Evolutionary conservation across 1,140 invertebrate species (phyloP), one percentile per base, ranked within the genome.

Genomic region (Venustaconcha ellipsiformis): DNA sequence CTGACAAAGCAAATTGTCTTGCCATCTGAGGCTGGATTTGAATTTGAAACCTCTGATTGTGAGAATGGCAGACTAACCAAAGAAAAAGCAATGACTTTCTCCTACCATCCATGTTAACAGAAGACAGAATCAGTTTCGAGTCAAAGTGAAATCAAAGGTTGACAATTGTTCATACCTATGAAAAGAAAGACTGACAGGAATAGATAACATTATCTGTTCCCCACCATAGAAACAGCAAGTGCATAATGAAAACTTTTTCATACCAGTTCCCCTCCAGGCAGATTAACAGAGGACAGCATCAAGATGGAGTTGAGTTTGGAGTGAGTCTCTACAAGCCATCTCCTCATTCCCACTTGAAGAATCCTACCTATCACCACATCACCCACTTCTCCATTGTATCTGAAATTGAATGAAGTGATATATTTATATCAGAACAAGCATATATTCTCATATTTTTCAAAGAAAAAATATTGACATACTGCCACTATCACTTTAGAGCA

Each of bases 351-450:
- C n/a, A 91, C 87, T 89, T 99, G 96, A 0, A 95, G 93, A 20
- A 99, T 95, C 74, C 98, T 92, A 0, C 97, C 98, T 60, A 99
- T 95, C 58, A 99, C 93, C 20, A 99, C 96, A 92, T 99, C 98
- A 1, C 98, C 98, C 74, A 99, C 95, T 91, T 99, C 97, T 14
- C 98, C 92, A 81, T 88, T 88, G 78, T 92, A 92, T 63, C 92
- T 91, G 72, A 13, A 74, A 37, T 62, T 26, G 30, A 57, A 65
- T 55, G 67, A 18, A 56, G 14, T 68, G 20, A 73, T 3, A 20
- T 55, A 66, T 11, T 64, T 23, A 4, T 57, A 65, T 57, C 17
- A 57, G 6, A 66, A 56, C 12, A 26, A 23, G 18, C 6, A 18
- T 62, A n/a, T 62, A 62, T 62, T 23, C 18, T n/a, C 6, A 62